Percentiles rank a stretch among this genome's conserved stretches.
These are phyloP conservation scores for Trematomus bernacchii DNA, from an alignment of 2,797 vertebrate species.

Conservation along the genomic window DNA sequence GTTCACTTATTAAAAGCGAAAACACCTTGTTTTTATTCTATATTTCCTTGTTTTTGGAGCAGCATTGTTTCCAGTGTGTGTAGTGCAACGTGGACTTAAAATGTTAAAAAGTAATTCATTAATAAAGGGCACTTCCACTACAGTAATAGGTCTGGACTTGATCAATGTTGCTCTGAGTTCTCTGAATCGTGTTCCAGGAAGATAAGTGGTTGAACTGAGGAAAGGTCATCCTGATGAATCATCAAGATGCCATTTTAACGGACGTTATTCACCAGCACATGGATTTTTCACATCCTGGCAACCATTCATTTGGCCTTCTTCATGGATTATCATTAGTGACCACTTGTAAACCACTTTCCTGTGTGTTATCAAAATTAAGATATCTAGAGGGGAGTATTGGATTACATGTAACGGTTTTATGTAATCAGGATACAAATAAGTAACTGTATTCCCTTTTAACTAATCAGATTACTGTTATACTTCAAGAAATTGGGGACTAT, in stretches of 20 bases:
- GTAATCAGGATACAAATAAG: too few species aligned
- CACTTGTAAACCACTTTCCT: not conserved
- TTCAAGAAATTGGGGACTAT: too few species aligned
- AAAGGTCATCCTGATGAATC: constrained; percentile 11
- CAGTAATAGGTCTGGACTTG: not conserved
- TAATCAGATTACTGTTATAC: too few species aligned
- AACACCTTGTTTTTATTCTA: too few species aligned
- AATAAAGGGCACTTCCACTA: not conserved
- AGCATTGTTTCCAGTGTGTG: too few species aligned
- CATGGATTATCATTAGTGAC: not conserved
- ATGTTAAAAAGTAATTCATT: constrained; percentile 18
- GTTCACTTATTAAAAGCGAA: too few species aligned
- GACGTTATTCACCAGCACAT: not conserved
- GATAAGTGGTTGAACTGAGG: constrained; percentile 9
- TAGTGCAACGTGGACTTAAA: not conserved
- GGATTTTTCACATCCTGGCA: not conserved
- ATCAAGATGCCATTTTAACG: not conserved
- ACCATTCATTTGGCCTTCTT: not conserved
- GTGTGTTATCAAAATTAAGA: not conserved
- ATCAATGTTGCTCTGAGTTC: constrained; percentile 1
- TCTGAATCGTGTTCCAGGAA: not conserved
- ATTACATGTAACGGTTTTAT: too few species aligned
- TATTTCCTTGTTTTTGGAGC: too few species aligned
- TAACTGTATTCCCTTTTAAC: too few species aligned
- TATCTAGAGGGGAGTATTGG: not conserved